These are phyloP conservation scores for Agrotis puta DNA, from an alignment of 2,888 invertebrate genomes.

Conservation along the genomic window DNA sequence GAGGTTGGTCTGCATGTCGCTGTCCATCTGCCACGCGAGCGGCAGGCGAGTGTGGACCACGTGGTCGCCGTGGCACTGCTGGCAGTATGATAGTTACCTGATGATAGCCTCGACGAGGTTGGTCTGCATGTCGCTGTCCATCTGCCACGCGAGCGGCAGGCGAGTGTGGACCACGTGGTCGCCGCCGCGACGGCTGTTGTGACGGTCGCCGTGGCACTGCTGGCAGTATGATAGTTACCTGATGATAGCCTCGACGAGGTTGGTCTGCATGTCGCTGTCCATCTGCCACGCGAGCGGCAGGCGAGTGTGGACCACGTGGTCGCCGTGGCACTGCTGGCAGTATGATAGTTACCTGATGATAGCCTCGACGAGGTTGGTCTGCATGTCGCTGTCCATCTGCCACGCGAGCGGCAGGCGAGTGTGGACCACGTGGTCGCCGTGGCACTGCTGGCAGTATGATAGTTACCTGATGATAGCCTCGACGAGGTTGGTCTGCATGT, in stretches of 20 bases:
- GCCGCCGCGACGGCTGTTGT: no score
- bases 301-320: no score
- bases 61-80: no score
- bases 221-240: not conserved
- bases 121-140: slow-evolving; percentile 6
- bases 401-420: slow-evolving; percentile 86
- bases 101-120: slow-evolving; percentile 4
- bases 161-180: no score
- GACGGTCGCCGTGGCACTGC: no score
- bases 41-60: no score
- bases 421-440: not conserved
- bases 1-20: no score
- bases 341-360: slow-evolving; percentile 87
- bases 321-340: not conserved
- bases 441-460: slow-evolving; percentile 85
- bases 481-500: slow-evolving; percentile 97
- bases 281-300: slow-evolving; percentile 88
- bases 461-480: slow-evolving; percentile 95
- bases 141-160: slow-evolving; percentile 87
- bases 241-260: slow-evolving; percentile 4
- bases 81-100: not conserved
- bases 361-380: slow-evolving; percentile 4
- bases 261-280: slow-evolving; percentile 6
- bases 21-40: no score
- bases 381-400: slow-evolving; percentile 6